Evolutionary conservation across 2,797 vertebrate species (phyloP).

Genomic region (Dicrostonyx torquatus): DNA sequence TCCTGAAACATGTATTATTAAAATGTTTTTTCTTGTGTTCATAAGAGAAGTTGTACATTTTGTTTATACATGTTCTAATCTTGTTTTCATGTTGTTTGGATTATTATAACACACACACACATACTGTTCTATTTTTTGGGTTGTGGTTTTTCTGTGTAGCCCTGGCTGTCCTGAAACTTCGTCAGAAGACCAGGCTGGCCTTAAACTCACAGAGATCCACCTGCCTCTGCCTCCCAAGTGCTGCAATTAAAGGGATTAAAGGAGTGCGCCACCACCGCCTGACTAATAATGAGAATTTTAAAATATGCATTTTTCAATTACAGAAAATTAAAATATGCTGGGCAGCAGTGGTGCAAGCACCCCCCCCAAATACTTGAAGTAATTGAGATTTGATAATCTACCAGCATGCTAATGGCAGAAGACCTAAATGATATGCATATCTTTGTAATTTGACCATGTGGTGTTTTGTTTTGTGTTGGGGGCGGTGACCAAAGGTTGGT

Average conservation of each 20-base stretch:
- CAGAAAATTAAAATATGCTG: too few species aligned
- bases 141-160: too few species aligned
- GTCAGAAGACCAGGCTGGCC: too few species aligned
- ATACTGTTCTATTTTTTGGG: neutral
- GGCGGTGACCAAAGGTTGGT: neutral
- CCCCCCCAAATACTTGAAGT: neutral
- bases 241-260: too few species aligned
- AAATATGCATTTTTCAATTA: too few species aligned
- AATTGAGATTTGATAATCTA: slow-evolving; percentile 13
- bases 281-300: too few species aligned
- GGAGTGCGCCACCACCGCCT: too few species aligned
- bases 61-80: neutral
- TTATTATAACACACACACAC: neutral
- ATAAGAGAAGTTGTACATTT: neutral
- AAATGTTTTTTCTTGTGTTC: neutral
- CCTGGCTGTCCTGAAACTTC: neutral
- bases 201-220: neutral
- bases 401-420: neutral
- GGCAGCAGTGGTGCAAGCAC: too few species aligned
- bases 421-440: neutral
- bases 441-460: neutral
- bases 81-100: slow-evolving; percentile 4
- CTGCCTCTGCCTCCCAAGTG: too few species aligned
- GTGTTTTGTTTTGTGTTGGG: neutral
- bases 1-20: neutral